Evolutionary conservation across 1,140 invertebrate species (phyloP), one percentile per base, ranked within the genome.

Genomic region (Phenacoccus solenopsis): DNA sequence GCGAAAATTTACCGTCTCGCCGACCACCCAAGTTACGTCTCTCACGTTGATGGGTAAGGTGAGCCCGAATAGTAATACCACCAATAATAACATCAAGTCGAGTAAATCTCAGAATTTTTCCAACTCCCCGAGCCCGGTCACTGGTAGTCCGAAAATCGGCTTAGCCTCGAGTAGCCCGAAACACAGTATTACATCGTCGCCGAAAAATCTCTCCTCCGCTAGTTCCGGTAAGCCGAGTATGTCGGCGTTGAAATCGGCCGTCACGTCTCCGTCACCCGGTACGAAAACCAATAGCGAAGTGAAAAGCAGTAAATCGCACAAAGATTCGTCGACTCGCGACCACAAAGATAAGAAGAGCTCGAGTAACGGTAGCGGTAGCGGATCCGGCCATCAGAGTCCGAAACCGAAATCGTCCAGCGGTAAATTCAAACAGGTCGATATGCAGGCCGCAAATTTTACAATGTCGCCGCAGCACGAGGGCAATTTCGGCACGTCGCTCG

Each of bases 161-260:
- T 69, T 72, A 12, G 28, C 70, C 22, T 75, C 64, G 68, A 71
- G 70, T 74, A 90, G 88, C 76, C 88, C 88, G 0, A 90, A 90
- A 78, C 86, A 87, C 77, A 78, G 87, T 28, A 83, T 86, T 0
- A 90, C 88, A 3, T 88, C 89, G 12, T 91, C 91, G 78, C 89
- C 91, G 71, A 84, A 82, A 20, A 82, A 81, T 1, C 80, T 88
- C 72, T 86, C 88, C 16, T 82, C 82, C 10, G 59, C 20, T 0
- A 80, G 88, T 72, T 87, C 88, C 0, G 90, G 91, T 0, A 94
- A 94, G 76, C 91, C 91, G 0, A 93, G 90, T 75, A 91, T 94
- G 86, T 91, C 89, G 0, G 85, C 90, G 0, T 77, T 92, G n/a
- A 92, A 92, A 76, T 90, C 88, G 24, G 88, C 89, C 0, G 84